Evolutionary conservation across 2,888 invertebrate genomes (phyloP), one percentile per base, ranked within the genome.

Genomic region (Volucella zonaria): DNA sequence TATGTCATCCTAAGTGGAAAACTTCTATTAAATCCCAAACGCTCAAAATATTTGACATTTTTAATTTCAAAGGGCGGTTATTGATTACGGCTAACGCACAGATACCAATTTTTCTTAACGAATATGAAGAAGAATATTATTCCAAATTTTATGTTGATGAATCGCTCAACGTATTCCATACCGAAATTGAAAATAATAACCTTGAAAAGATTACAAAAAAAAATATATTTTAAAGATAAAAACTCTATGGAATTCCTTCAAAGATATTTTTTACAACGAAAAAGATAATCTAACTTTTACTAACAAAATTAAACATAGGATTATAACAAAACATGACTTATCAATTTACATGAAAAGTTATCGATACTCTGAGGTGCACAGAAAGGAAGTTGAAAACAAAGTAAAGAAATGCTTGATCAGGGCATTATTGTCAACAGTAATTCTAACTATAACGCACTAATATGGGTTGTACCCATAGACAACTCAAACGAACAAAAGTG

Each of bases 401-500:
- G 79, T 10, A 23, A 70, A 8, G 81, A 86, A 66, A 86, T 87
- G 83, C 64, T 80, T 12, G 11, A 62, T 15, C 58, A 81, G 59
- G 62, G 18, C 12, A 89, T 89, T 38, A 88, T 89, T 10, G 51
- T 61, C 52, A 87, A 75, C 8, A 87, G 87, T 15, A 18, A 67
- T 38, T 86, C 85, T 8, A 88, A 87, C 18, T 89, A 88, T 80
- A 70, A 62, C n/a, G 71, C 86, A 11, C 87, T 87, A 12, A 82
- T 89, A 18, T 87, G 86, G 87, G 74, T 87, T 14, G 88, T 88
- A 11, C 86, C 87, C 10, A 89, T 61, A 11, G 71, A 62, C 40
- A 64, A 56, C 14, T 61, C 54, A 3, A 62, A 58, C 1, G 49
- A 64, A 42, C 62, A 42, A 49, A 67, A 77, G 43, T 83, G 78